Evolutionary conservation across 2,888 invertebrate species (phyloP).

Genomic region (Lucinisca nassula): DNA sequence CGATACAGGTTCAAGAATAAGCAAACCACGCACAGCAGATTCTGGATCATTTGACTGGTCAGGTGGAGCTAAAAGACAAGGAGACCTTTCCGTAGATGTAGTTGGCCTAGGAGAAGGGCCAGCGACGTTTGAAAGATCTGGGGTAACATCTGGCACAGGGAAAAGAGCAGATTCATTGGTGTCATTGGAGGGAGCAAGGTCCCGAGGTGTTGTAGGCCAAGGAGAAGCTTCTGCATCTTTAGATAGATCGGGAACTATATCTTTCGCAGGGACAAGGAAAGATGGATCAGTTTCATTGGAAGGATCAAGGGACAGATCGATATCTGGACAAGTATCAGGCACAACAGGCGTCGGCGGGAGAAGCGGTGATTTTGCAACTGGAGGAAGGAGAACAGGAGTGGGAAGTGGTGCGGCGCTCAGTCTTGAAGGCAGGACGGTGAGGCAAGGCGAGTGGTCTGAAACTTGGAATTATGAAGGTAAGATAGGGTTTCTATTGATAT

Average conservation of each 20-base stretch:
- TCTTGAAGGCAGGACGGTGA: not conserved
- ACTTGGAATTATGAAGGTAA: slow-evolving; percentile 9
- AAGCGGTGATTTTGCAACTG: too few species aligned
- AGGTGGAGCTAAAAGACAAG: too few species aligned
- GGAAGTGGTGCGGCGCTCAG: not conserved
- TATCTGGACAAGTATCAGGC: too few species aligned
- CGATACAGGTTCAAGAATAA: not conserved
- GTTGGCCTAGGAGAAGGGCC: not conserved
- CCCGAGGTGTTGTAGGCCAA: not conserved
- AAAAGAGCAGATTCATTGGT: not conserved
- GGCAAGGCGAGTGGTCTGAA: not conserved
- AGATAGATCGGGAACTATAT: not conserved
- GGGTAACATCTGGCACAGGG: not conserved
- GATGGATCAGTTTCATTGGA: not conserved
- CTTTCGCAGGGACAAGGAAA: not conserved
- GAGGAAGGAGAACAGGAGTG: not conserved
- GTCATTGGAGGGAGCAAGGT: not conserved
- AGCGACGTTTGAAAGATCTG: not conserved
- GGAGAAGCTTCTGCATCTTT: not conserved
- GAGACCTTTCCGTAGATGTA: too few species aligned
- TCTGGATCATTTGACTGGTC: not conserved
- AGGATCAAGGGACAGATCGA: too few species aligned
- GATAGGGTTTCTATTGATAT: too few species aligned
- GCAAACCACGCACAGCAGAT: not conserved
- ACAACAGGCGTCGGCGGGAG: too few species aligned